Evolutionary conservation across 2,113 vertebrate species (phyloP), one percentile per base, ranked within the genome.

Genomic region (Haliaeetus leucogaster): DNA sequence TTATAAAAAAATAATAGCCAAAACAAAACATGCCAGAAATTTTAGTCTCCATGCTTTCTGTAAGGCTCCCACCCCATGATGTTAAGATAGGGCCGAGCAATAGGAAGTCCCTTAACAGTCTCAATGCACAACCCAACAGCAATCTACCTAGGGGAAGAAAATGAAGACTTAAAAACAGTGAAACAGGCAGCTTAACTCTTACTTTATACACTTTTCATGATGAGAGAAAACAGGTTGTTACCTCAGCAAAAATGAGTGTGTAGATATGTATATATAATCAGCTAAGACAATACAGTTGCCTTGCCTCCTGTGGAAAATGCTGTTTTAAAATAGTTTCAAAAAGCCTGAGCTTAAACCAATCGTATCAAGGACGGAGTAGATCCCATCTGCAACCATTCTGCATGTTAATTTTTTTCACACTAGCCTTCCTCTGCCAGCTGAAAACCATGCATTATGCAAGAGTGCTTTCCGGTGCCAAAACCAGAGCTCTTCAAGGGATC

Each of bases 11-110:
- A 32, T 16, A 74, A 89, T 3, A 67, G 52, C 5, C 89, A 86
- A 67, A 91, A 66, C 40, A 78, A 91, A 83, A 68, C 86, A 94
- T 74, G 97, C 72, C 70, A 95, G 58, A 88, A 96, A 82, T 47
- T 86, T 92, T 50, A 92, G 85, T 65, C 34, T 86, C 62, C 47
- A 36, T 80, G 80, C 89, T 82, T 87, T 82, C 86, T 70, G 4
- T 13, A 71, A 56, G 17, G 6, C 19, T 92, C 66, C 80, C 78
- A 91, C 25, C 45, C 76, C 59, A 38, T 4, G 26, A 83, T 45
- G 81, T 63, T 95, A 86, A 82, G 32, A 34, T 1, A 84, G 19
- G 17, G 45, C 22, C 4, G 2, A 86, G n/a, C 17, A 79, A n/a
- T 13, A 88, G 30, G 19, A 91, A 90, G 42, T 43, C 52, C 59